Base-by-base conservation (phyloP, 2,888 invertebrate species). In the Troilus luridus region DNA sequence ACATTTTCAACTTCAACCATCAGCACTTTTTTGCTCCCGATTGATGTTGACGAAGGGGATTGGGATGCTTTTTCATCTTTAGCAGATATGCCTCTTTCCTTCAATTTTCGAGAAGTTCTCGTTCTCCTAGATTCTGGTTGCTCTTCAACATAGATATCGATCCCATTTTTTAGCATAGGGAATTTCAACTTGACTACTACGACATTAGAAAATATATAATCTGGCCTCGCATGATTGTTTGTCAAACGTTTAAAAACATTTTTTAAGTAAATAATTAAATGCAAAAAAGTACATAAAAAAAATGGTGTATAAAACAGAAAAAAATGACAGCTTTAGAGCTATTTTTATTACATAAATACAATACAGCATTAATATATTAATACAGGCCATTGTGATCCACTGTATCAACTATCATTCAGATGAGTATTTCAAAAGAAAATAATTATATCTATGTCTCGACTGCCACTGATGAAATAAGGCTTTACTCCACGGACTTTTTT, bases 1-100 rank as follows among this genome's bases (percentile, higher is more conserved):
- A 99, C 94, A 95, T 99, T 99, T 94, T 98, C 98, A 54, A 98
- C 98, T 94, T 99, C 98, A 0, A 97, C 98, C 97, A 99, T 98
- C 92, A 99, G 94, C 27, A 98, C 95, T 21, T 91, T 64, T 24
- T 88, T 85, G 41, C 67, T 19, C 72, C 91, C 91, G 5, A n/a
- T 12, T 59, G 24, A 54, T 19, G 77, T 56, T 60, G 90, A 72
- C 41, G 72, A 41, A n/a, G 88, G 59, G 0, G 90, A n/a, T 27
- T 77, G 85, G 54, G 62, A 60, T 9, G 77, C 21, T 21, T 91
- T 92, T 90, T 90, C 77, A 64, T 62, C 58, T 17, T 90, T 62
- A 11, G 81, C 56, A 59, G 41, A 59, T n/a, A 91, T 88, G 12
- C 91, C 91, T 17, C 91, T 91, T 89, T 92, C 92, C 72, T 91